A percentile compares a stretch with the other conserved stretches of the same genome.
These are phyloP conservation scores for Pseudochirops corinnae DNA, from an alignment of 2,797 vertebrate genomes.

Conservation along the genomic window DNA sequence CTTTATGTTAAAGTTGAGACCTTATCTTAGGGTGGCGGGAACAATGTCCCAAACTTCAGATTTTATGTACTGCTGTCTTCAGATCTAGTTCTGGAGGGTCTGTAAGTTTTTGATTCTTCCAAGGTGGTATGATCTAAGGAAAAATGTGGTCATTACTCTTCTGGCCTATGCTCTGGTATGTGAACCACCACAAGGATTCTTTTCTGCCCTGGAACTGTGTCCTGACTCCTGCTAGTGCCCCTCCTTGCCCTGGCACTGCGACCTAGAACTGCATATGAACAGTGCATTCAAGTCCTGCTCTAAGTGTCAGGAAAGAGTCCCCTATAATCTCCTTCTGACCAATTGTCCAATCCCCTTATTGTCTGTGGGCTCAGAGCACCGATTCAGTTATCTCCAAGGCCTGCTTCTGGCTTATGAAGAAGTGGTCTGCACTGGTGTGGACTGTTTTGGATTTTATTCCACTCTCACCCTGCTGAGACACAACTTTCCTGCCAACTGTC, in stretches of 20 bases:
- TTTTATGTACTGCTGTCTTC: neutral
- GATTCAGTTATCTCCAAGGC: neutral
- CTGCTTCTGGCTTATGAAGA: neutral
- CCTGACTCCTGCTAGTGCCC: neutral
- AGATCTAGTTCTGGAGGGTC: neutral
- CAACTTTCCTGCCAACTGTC: neutral
- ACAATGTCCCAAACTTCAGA: neutral
- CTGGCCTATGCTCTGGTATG: neutral
- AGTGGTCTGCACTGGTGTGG: neutral
- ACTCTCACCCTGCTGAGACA: neutral
- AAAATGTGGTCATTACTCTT: neutral
- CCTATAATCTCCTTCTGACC: neutral
- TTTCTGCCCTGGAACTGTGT: neutral
- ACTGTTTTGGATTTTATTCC: neutral
- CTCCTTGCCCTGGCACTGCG: neutral
- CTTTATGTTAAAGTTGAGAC: neutral
- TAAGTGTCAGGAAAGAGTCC: neutral
- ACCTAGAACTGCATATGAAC: neutral
- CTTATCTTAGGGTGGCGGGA: neutral
- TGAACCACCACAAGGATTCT: neutral
- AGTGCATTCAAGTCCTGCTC: neutral
- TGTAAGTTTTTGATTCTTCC: neutral
- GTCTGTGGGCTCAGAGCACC: neutral
- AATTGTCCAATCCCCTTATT: neutral
- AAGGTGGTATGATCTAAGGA: neutral